Percentiles rank a stretch among this genome's conserved stretches.
Evolutionary conservation across 2,113 vertebrate species (phyloP).

Genomic region (Takifugu bimaculatus): DNA sequence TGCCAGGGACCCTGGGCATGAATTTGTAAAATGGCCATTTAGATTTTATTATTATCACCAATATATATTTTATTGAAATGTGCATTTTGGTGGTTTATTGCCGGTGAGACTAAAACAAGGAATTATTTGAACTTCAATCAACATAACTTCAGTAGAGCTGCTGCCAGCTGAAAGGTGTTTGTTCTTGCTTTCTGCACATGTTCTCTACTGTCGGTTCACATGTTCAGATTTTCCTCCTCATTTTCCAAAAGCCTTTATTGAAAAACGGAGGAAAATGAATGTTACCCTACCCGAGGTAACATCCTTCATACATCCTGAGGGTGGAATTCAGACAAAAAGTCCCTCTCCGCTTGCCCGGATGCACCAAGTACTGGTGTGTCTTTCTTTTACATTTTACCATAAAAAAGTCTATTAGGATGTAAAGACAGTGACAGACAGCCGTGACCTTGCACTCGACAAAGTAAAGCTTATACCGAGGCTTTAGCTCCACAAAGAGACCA

Average conservation of each 20-base stretch:
- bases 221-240: slow-evolving; percentile 34
- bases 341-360: background rate
- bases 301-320: slow-evolving; percentile 16
- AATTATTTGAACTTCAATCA: too few species aligned
- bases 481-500: slow-evolving; percentile 16
- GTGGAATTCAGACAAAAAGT: slow-evolving; percentile 3
- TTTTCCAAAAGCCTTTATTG: slow-evolving; percentile 39
- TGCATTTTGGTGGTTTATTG: too few species aligned
- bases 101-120: too few species aligned
- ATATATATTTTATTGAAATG: too few species aligned
- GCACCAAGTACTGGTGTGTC: too few species aligned
- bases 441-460: slow-evolving; percentile 10
- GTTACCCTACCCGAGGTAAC: slow-evolving; percentile 45
- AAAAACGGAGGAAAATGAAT: slow-evolving; percentile 55
- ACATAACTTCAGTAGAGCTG: too few species aligned
- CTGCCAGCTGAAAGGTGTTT: too few species aligned
- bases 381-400: too few species aligned
- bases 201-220: slow-evolving; percentile 41
- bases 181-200: slow-evolving; percentile 25
- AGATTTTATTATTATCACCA: background rate
- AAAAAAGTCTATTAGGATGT: background rate
- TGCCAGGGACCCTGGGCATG: background rate
- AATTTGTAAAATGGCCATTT: slow-evolving; percentile 11
- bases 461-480: slow-evolving; percentile 13
- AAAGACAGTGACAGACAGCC: background rate